Base-by-base conservation (phyloP, 2,797 vertebrate genomes). In the Acropternis orthonyx region DNA sequence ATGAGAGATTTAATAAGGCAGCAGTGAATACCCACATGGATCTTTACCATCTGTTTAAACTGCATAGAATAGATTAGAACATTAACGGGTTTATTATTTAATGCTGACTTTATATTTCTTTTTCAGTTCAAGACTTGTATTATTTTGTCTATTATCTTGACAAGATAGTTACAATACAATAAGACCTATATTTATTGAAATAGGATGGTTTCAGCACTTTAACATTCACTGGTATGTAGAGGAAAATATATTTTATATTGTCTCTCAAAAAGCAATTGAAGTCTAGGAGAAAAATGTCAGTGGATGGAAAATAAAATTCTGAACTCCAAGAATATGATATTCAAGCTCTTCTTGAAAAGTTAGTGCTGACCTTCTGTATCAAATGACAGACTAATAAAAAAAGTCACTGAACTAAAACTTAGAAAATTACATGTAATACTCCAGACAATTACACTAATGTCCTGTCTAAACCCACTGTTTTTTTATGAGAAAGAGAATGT, bases 291-390 rank as follows among this genome's bases (percentile, higher is more conserved):
- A 95, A 90, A 76, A 89, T 68, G 7, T 75, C 80, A 81, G 21
- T 44, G 51, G 6, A 48, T 34, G 8, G 59, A 90, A 96, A 96
- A 89, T 85, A 56, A 88, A 96, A 93, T 93, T 88, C 61, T 71
- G 80, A 95, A 95, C 73, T 92, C 65, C 30, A 94, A 76, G 68
- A 89, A 80, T 36, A 91, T n/a, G 30, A 17, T 94, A 93, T 94
- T 95, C 71, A 96, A 76, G 46, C 9, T 88, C 65, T 88, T 96
- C 48, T 94, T 93, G 91, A 97, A 97, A 97, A 96, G 87, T 94
- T 89, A 96, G 21, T 49, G n/a, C n/a, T 88, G 30, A 59, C 23
- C 0, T 12, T 69, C 75, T 28, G 1, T 76, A 87, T 67, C 5
- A 14, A 92, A 74, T 9, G 4, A 37, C 36, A 63, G 48, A 44